Conservation (phyloP, 2,888 invertebrate species). For the Meteorus cinctellus region DNA sequence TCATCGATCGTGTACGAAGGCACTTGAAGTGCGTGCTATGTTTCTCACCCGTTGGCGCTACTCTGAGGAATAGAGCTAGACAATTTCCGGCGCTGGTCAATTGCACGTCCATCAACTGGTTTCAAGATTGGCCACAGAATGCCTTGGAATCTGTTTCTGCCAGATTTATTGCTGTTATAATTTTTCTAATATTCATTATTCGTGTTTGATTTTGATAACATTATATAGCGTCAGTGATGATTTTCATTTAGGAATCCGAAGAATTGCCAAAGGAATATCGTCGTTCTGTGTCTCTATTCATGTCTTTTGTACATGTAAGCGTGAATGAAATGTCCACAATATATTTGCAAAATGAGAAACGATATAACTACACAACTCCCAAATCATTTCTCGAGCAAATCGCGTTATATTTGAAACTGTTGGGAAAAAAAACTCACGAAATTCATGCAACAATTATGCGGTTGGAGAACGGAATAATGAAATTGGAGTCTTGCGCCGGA, state of each 20-base stretch:
- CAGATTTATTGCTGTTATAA: conserved; percentile 83
- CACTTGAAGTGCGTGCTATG: conserved; percentile 88
- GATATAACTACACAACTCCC: conserved; percentile 97
- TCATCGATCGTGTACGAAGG: conserved; percentile 90
- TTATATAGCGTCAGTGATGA: conserved; percentile 1
- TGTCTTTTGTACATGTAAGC: conserved; percentile 92
- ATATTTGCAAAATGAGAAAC: conserved; percentile 88
- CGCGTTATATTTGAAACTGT: conserved; percentile 83
- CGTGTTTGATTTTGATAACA: not conserved
- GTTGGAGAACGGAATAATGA: conserved; percentile 91
- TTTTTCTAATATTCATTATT: not conserved
- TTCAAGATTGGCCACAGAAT: conserved; percentile 96
- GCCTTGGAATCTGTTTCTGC: conserved; percentile 92
- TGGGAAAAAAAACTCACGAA: conserved; percentile 80
- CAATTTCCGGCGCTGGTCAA: conserved; percentile 96
- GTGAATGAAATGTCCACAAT: conserved; percentile 89
- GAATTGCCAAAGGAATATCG: conserved; percentile 64
- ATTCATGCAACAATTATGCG: conserved; percentile 84
- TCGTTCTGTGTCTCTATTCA: conserved; percentile 84
- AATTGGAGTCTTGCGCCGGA: conserved; percentile 87
- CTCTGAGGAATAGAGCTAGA: conserved; percentile 87
- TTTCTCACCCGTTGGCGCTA: conserved; percentile 95
- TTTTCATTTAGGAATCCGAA: conserved; percentile 75
- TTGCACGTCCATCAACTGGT: conserved; percentile 96
- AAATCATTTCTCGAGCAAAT: conserved; percentile 97